Evolutionary conservation across 2,113 vertebrate species (phyloP), one percentile per base, ranked within the genome.

Genomic region (Plotosus lineatus): DNA sequence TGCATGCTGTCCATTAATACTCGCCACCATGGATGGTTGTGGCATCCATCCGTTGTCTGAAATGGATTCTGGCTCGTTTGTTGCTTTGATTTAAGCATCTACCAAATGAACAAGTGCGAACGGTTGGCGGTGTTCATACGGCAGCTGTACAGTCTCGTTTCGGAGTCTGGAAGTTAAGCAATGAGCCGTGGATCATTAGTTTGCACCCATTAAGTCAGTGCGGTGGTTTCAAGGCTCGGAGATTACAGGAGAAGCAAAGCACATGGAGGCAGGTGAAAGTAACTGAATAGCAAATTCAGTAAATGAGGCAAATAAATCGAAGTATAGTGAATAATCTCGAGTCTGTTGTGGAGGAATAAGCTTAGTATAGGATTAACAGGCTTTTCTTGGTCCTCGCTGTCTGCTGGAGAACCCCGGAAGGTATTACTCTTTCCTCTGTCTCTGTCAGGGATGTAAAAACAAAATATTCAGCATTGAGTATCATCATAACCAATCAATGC

Each of bases 331-430:
- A n/a, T 15, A 83, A 79, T 76, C 74, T 85, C 82, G 23, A 88
- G 88, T 90, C 85, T 84, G 84, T 28, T 28, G n/a, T 26, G 26
- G 12, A 55, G 75, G 86, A 75, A 83, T 87, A 86, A 88, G 87
- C 83, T 88, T 89, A 90, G 90, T 90, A 87, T 83, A 78, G 89
- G 89, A 88, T 90, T 91, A 90, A 84, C 83, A 85, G 87, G 42
- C 11, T 42, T 71, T 71, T 48, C 26, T 71, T 28, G 40, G 84
- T 76, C 77, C 63, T 51, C 51, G 23, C 63, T 80, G 40, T 48
- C 73, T 42, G 44, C 65, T 72, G 31, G 61, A 53, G 50, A n/a
- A 68, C 19, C 10, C 8, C 77, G 8, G 50, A 3, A 44, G 23
- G 15, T 38, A 68, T 60, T 51, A 26, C 76, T 28, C n/a, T 63